Percentiles rank a stretch among this genome's conserved stretches.
Conservation (phyloP, 2,888 invertebrate species). For the Crematogaster levior region DNA sequence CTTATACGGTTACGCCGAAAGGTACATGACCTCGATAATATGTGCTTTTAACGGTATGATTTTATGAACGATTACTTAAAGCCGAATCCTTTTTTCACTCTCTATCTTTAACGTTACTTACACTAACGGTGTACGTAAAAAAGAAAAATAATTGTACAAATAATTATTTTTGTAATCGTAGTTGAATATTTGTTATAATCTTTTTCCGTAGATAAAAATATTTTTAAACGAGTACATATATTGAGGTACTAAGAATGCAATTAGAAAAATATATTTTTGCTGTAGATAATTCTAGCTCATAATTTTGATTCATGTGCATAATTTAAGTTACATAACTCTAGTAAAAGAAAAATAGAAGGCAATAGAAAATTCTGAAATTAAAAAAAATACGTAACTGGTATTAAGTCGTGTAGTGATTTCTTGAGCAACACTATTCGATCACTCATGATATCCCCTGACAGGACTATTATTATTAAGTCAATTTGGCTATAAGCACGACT, state of each 20-base stretch:
- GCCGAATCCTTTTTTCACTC: neutral
- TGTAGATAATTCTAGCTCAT: neutral
- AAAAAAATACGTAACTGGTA: neutral
- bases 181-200: neutral
- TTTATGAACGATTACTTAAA: conserved; percentile 7
- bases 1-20: conserved; percentile 55
- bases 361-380: neutral
- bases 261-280: neutral
- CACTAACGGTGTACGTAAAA: neutral
- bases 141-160: neutral
- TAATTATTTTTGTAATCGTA: neutral
- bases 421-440: neutral
- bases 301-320: neutral
- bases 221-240: neutral
- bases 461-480: neutral
- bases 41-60: conserved; percentile 44
- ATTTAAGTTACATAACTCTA: neutral
- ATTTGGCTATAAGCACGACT: conserved; percentile 3
- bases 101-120: neutral
- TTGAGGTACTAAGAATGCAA: neutral
- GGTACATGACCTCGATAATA: conserved; percentile 58
- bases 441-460: neutral
- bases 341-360: neutral
- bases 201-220: neutral
- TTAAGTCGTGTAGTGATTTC: neutral